Evolutionary conservation across 2,797 vertebrate genomes (phyloP).

Genomic region (Champsocephalus gunnari): DNA sequence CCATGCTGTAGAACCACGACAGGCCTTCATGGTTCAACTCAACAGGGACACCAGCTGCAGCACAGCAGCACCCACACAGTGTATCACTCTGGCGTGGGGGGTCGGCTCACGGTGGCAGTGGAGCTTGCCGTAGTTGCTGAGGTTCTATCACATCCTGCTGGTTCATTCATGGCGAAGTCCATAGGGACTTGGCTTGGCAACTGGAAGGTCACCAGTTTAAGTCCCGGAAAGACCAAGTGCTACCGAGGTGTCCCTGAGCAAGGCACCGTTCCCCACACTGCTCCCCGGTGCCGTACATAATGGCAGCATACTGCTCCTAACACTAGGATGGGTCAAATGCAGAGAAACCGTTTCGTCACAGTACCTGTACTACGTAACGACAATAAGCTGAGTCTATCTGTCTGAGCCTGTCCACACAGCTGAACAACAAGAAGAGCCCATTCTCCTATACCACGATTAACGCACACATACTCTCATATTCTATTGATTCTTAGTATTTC

Average conservation of each 20-base stretch:
- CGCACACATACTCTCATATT: neutral
- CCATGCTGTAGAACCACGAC: neutral
- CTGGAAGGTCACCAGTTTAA: too few species aligned
- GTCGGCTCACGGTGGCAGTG: neutral
- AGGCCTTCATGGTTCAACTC: neutral
- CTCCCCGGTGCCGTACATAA: too few species aligned
- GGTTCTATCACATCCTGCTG: slow-evolving; percentile 14
- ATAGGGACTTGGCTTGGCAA: too few species aligned
- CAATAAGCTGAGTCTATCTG: neutral
- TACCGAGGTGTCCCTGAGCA: too few species aligned
- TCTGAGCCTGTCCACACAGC: slow-evolving; percentile 7
- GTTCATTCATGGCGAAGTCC: neutral
- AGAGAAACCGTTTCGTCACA: too few species aligned
- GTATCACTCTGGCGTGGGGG: neutral
- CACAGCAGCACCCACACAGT: slow-evolving; percentile 11
- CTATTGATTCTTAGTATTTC: neutral
- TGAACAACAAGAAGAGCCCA: slow-evolving; percentile 9
- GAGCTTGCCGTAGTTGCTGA: neutral
- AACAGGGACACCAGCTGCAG: neutral
- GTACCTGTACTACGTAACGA: too few species aligned
- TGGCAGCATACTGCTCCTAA: too few species aligned
- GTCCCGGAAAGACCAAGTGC: too few species aligned
- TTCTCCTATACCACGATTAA: neutral
- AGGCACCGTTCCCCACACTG: too few species aligned
- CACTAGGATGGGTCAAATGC: too few species aligned